phyloP scores from a whole-genome alignment of 2,888 invertebrate species.

The Catonia carolina region DNA sequence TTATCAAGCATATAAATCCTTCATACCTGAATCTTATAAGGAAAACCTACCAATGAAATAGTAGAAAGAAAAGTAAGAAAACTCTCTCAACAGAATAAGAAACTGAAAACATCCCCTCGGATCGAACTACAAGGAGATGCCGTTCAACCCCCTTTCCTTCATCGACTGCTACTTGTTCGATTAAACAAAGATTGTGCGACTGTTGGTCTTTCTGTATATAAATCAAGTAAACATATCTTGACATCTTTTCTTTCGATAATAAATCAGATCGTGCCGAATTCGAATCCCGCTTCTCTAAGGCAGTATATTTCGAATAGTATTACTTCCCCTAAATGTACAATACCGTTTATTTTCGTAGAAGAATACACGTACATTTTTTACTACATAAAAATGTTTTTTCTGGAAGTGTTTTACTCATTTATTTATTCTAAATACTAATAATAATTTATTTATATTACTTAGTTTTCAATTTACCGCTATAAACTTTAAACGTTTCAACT shows the following conservation, averaged over 20 bases:
- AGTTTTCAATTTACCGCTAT: too few species aligned
- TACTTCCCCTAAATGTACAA: too few species aligned
- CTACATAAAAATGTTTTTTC: too few species aligned
- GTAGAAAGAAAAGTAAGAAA: too few species aligned
- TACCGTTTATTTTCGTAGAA: too few species aligned
- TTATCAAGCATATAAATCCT: slow-evolving; percentile 26
- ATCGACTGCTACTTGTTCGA: slow-evolving; percentile 22
- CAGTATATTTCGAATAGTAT: neutral
- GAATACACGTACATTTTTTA: too few species aligned
- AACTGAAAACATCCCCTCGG: neutral
- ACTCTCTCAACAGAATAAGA: too few species aligned
- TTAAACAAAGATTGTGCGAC: slow-evolving; percentile 22
- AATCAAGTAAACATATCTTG: slow-evolving; percentile 25
- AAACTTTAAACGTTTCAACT: too few species aligned
- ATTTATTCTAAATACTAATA: too few species aligned
- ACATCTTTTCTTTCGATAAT: slow-evolving; percentile 6
- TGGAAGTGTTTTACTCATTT: too few species aligned
- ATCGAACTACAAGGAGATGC: neutral
- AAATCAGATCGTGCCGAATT: slow-evolving; percentile 12
- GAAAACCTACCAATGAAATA: neutral
- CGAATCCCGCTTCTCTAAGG: neutral
- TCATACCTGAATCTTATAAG: slow-evolving; percentile 21
- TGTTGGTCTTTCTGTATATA: slow-evolving; percentile 20
- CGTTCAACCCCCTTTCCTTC: slow-evolving; percentile 22
- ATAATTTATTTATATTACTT: too few species aligned